phyloP scores from a whole-genome alignment of 2,797 vertebrate species.

The Taenioides sp. region DNA sequence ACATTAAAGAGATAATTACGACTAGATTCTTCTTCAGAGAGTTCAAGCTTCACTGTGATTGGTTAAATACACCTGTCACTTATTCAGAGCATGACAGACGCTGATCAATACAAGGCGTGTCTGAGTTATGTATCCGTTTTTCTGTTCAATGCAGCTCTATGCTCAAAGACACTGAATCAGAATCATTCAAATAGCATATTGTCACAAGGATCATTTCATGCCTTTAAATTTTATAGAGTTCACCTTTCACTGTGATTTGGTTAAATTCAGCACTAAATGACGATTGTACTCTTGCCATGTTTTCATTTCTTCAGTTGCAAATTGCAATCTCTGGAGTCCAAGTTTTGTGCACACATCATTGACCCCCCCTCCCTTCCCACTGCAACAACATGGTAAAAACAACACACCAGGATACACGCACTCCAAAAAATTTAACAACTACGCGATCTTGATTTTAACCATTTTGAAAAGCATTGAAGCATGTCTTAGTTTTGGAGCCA shows the following conservation, averaged over 20 bases:
- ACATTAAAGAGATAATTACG: not conserved
- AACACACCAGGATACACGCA: constrained; percentile 28
- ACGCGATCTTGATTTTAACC: constrained; percentile 28
- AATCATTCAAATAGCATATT: no score
- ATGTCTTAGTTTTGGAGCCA: constrained; percentile 3
- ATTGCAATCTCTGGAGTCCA: constrained; percentile 53
- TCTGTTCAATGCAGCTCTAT: no score
- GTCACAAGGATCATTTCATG: no score
- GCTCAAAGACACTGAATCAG: no score
- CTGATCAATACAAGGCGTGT: no score
- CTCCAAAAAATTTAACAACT: constrained; percentile 31
- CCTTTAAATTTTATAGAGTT: no score
- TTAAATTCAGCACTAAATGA: not conserved
- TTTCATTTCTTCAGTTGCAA: constrained; percentile 39
- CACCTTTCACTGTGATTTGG: no score
- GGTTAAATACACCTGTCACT: not conserved
- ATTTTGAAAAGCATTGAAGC: constrained; percentile 25
- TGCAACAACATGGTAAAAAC: constrained; percentile 53
- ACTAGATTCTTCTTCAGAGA: not conserved
- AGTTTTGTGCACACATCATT: constrained; percentile 36
- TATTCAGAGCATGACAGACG: no score
- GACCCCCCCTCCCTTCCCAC: constrained; percentile 35
- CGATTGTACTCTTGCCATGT: constrained; percentile 7
- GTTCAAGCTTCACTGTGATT: not conserved
- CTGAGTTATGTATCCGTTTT: not conserved